phyloP scores from a whole-genome alignment of 1,140 invertebrate species.

The Vanessa atalanta region DNA sequence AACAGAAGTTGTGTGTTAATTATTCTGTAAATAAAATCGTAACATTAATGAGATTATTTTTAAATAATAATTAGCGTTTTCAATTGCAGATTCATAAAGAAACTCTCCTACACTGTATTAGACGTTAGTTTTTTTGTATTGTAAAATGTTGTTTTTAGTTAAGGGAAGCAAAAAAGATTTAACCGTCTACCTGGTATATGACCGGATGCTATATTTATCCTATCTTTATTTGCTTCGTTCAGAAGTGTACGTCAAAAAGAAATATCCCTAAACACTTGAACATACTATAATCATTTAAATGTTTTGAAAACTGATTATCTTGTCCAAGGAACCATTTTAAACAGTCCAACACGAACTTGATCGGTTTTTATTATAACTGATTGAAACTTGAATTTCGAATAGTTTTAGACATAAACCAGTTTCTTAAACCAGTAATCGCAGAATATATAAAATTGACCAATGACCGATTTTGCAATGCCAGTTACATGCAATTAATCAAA shows the following conservation, averaged over 20 bases:
- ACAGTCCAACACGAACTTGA: not conserved
- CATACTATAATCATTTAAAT: too few species aligned
- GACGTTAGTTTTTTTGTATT: too few species aligned
- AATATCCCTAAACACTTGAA: too few species aligned
- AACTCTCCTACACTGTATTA: too few species aligned
- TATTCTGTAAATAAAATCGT: too few species aligned
- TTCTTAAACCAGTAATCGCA: not conserved
- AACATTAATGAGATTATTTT: too few species aligned
- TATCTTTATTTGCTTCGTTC: not conserved
- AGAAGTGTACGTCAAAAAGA: too few species aligned
- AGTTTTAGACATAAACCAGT: slow-evolving; percentile 3
- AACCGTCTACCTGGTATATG: not conserved
- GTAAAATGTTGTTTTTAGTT: not conserved
- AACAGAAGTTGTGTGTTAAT: too few species aligned
- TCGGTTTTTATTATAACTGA: not conserved
- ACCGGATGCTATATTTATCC: slow-evolving; percentile 4
- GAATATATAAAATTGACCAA: not conserved
- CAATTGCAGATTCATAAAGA: too few species aligned
- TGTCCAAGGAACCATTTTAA: not conserved
- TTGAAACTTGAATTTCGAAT: not conserved
- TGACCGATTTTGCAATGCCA: slow-evolving; percentile 6
- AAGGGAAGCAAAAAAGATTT: not conserved
- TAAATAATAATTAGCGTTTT: too few species aligned
- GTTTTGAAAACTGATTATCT: too few species aligned
- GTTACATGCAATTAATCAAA: not conserved